Conservation (phyloP, 2,113 vertebrate genomes). For the Cacatua alba region DNA sequence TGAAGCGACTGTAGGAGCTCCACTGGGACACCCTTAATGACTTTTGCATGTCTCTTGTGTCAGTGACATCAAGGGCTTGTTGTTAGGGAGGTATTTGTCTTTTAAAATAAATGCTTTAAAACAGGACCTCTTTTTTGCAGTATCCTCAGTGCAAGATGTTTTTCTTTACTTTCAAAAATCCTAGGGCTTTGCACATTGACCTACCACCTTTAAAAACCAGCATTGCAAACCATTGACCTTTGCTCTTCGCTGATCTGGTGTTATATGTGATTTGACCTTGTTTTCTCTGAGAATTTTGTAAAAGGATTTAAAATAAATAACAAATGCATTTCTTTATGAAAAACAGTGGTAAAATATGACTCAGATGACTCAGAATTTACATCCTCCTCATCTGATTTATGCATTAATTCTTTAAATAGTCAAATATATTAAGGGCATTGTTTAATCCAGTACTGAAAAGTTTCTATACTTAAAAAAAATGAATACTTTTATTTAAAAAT, state of each 20-base stretch:
- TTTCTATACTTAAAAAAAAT: background rate
- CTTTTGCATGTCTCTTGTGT: constrained; percentile 88
- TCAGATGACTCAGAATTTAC: constrained; percentile 21
- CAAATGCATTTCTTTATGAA: constrained; percentile 17
- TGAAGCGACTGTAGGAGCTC: constrained; percentile 82
- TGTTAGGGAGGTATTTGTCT: constrained; percentile 84
- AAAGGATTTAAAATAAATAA: constrained; percentile 65
- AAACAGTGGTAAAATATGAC: constrained; percentile 32
- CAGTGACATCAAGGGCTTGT: constrained; percentile 88
- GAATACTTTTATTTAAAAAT: background rate
- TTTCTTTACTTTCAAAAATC: constrained; percentile 61
- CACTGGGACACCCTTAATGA: constrained; percentile 83
- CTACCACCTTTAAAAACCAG: constrained; percentile 84
- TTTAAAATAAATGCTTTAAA: constrained; percentile 84
- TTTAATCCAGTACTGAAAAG: background rate
- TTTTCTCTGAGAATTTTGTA: constrained; percentile 68
- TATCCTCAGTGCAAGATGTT: constrained; percentile 44
- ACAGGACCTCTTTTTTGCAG: constrained; percentile 68
- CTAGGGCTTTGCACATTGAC: constrained; percentile 75
- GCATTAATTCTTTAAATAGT: background rate
- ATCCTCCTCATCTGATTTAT: background rate
- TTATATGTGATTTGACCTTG: constrained; percentile 79
- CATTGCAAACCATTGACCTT: constrained; percentile 80
- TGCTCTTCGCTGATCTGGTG: constrained; percentile 66
- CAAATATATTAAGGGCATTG: background rate